Evolutionary conservation across 2,888 invertebrate species (phyloP).

Genomic region (Drosophila tripunctata): DNA sequence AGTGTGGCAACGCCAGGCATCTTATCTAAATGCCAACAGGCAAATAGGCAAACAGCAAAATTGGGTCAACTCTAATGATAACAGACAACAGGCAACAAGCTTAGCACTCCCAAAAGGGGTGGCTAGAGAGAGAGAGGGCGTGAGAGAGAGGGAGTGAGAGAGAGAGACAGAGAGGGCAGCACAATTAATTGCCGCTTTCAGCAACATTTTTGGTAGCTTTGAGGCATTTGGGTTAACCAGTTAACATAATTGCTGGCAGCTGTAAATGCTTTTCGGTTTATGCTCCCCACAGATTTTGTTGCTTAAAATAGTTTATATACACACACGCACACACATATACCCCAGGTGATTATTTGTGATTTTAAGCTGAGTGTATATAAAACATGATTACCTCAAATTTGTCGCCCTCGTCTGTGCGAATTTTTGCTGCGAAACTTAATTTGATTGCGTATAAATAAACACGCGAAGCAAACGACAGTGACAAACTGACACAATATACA

Average conservation of each 20-base stretch:
- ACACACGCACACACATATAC: too few relatives aligned
- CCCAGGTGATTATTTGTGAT: constrained; percentile 52
- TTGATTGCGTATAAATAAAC: constrained; percentile 80
- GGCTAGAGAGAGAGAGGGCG: neutral
- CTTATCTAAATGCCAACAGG: constrained; percentile 57
- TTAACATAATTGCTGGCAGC: constrained; percentile 35
- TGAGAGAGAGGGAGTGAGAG: neutral
- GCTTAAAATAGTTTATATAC: constrained; percentile 36
- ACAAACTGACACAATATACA: constrained; percentile 72
- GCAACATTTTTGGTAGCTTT: constrained; percentile 41
- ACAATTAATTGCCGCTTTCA: constrained; percentile 29
- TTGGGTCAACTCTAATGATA: constrained; percentile 72
- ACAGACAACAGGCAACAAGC: constrained; percentile 24
- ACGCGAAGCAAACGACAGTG: constrained; percentile 61
- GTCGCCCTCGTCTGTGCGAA: constrained; percentile 63
- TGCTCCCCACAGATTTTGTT: constrained; percentile 8
- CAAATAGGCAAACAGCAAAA: constrained; percentile 25
- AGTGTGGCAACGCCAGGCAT: constrained; percentile 14
- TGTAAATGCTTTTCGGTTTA: constrained; percentile 18
- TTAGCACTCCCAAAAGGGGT: constrained; percentile 1
- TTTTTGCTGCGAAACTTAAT: constrained; percentile 76
- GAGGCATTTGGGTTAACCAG: constrained; percentile 16
- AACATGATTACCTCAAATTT: constrained; percentile 70
- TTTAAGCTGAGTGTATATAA: constrained; percentile 45
- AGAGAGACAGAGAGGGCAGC: neutral